These are phyloP conservation scores for Pinna nobilis DNA, from an alignment of 1,140 invertebrate genomes.

Conservation along the genomic window DNA sequence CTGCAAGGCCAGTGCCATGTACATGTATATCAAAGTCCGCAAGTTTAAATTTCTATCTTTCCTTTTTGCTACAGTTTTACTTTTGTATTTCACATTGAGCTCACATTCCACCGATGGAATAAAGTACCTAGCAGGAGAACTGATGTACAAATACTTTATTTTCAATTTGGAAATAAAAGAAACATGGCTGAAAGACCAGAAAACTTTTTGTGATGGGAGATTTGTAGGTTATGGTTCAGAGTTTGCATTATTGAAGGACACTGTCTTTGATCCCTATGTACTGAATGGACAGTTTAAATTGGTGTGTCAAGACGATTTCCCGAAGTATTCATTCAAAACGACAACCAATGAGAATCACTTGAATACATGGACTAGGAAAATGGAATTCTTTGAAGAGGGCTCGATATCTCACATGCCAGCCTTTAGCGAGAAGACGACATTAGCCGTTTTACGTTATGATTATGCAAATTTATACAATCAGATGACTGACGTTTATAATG, in stretches of 20 bases:
- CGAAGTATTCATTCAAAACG: conserved; percentile 3
- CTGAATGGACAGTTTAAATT: conserved; percentile 29
- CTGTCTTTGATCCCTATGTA: background rate
- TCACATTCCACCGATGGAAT: too few species aligned
- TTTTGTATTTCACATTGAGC: too few species aligned
- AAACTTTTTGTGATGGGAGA: conserved; percentile 21
- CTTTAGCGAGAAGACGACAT: conserved; percentile 24
- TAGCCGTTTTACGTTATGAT: conserved; percentile 66
- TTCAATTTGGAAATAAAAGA: too few species aligned
- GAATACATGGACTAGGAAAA: too few species aligned
- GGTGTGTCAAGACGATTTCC: conserved; percentile 17
- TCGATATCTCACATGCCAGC: background rate
- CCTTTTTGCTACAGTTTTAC: too few species aligned
- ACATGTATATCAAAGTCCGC: too few species aligned
- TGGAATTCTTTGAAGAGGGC: conserved; percentile 2
- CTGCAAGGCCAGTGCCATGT: too few species aligned
- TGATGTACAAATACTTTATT: too few species aligned
- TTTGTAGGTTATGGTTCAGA: conserved; percentile 29
- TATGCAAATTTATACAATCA: conserved; percentile 73
- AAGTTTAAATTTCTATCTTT: too few species aligned
- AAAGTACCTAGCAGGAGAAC: too few species aligned
- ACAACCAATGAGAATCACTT: too few species aligned
- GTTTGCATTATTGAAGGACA: conserved; percentile 32
- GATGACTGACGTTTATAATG: conserved; percentile 72
- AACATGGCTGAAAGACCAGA: too few species aligned